These are phyloP conservation scores for Trichogramma pretiosum DNA, from an alignment of 1,140 invertebrate genomes.

Conservation along the genomic window DNA sequence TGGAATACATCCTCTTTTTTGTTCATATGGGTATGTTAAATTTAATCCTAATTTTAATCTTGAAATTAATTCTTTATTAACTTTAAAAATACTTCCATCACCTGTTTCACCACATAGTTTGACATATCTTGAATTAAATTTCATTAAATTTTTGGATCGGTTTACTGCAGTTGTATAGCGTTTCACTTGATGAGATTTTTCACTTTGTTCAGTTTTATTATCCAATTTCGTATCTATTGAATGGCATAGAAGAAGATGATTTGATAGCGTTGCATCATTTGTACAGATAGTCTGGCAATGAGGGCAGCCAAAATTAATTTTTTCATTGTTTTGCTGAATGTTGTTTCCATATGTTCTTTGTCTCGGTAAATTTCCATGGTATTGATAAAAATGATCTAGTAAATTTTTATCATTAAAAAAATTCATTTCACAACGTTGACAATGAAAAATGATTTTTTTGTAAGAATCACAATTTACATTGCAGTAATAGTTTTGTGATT, in stretches of 20 bases:
- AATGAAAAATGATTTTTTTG: constrained; percentile 11
- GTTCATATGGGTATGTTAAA: constrained; percentile 12
- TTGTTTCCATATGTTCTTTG: too few species aligned
- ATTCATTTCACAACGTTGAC: constrained; percentile 1
- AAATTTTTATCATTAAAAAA: constrained; percentile 9
- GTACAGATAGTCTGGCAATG: too few species aligned
- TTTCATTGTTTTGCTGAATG: too few species aligned
- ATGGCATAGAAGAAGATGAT: background rate
- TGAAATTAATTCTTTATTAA: constrained; percentile 6
- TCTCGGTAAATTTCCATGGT: constrained; percentile 5
- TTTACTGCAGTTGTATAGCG: background rate
- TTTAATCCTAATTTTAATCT: constrained; percentile 10
- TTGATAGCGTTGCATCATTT: background rate
- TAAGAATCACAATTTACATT: background rate
- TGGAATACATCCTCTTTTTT: constrained; percentile 9
- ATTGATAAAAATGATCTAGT: constrained; percentile 3
- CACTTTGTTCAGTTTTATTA: too few species aligned
- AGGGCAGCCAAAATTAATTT: too few species aligned
- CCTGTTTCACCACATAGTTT: constrained; percentile 12
- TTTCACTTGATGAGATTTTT: too few species aligned
- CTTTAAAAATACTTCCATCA: constrained; percentile 12
- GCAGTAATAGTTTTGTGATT: constrained; percentile 2
- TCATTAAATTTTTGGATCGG: constrained; percentile 3
- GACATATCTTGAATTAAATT: constrained; percentile 9
- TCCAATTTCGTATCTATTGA: background rate